Percentiles rank a stretch among this genome's conserved stretches.
Conservation (phyloP, 2,113 vertebrate genomes). For the Ranitomeya imitator region DNA sequence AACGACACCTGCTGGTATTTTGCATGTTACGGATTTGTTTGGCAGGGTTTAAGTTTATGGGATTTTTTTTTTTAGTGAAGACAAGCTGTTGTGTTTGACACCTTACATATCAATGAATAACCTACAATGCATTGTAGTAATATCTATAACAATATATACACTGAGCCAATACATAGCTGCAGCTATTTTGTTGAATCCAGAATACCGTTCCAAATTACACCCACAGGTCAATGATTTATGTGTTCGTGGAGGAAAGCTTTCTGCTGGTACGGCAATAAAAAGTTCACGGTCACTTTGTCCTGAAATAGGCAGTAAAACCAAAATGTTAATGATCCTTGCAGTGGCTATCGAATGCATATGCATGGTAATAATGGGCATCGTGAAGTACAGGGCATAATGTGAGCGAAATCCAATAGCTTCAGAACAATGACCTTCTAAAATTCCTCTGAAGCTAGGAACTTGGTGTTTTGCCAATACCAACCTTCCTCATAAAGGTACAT, state of each 20-base stretch:
- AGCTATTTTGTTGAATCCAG: background rate
- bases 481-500: background rate
- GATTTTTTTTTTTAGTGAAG: no score
- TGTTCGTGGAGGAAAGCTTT: background rate
- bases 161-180: background rate
- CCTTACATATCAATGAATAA: background rate
- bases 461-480: background rate
- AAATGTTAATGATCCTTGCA: background rate
- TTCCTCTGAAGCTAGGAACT: background rate
- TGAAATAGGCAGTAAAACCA: background rate
- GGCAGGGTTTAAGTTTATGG: no score
- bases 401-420: background rate
- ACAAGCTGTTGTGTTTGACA: background rate
- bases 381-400: background rate
- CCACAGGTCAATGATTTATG: background rate
- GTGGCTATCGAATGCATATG: background rate
- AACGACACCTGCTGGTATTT: no score
- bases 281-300: background rate
- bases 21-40: no score
- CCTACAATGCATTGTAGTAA: background rate
- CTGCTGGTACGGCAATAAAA: background rate
- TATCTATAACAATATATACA: background rate
- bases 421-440: background rate
- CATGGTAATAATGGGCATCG: background rate
- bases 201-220: background rate